These are phyloP conservation scores for Molossus alvarezi DNA, from an alignment of 2,797 vertebrate species.

Conservation along the genomic window DNA sequence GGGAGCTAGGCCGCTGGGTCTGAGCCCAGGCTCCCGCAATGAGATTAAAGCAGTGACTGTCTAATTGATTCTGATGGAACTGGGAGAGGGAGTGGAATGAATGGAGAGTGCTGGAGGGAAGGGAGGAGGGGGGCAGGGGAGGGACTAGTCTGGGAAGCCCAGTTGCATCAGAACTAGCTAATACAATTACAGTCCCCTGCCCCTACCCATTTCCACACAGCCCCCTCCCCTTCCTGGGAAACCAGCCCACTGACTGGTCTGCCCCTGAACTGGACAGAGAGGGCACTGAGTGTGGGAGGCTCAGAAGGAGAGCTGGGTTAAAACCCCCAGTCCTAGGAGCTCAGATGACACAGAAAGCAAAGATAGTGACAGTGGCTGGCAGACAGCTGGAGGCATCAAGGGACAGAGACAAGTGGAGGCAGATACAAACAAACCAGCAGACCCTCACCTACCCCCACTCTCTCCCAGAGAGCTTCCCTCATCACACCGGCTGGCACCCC, in stretches of 20 bases:
- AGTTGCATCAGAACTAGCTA: slow-evolving; percentile 61
- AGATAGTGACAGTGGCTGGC: slow-evolving; percentile 30
- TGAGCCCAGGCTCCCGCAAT: slow-evolving; percentile 81
- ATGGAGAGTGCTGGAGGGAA: slow-evolving; percentile 56
- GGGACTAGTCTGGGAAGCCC: slow-evolving; percentile 72
- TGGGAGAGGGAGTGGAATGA: slow-evolving; percentile 69
- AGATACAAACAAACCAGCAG: slow-evolving; percentile 24
- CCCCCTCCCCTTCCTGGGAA: slow-evolving; percentile 62
- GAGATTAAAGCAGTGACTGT: slow-evolving; percentile 81
- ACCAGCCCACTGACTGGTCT: slow-evolving; percentile 5
- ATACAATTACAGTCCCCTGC: slow-evolving; percentile 27
- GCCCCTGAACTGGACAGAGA: neutral
- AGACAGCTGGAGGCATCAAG: neutral
- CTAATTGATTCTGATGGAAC: slow-evolving; percentile 86
- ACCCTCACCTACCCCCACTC: fast-evolving
- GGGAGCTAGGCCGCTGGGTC: slow-evolving; percentile 69
- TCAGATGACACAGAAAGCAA: slow-evolving; percentile 42
- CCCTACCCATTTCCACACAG: neutral
- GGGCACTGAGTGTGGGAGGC: neutral
- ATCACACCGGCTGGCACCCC: neutral
- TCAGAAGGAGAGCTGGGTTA: neutral
- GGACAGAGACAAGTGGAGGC: neutral
- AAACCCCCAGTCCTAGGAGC: neutral
- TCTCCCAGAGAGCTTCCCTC: neutral
- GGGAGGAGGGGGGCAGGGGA: neutral